Evolutionary conservation across 2,797 vertebrate species (phyloP), one percentile per base, ranked within the genome.

Genomic region (Coreius guichenoti): DNA sequence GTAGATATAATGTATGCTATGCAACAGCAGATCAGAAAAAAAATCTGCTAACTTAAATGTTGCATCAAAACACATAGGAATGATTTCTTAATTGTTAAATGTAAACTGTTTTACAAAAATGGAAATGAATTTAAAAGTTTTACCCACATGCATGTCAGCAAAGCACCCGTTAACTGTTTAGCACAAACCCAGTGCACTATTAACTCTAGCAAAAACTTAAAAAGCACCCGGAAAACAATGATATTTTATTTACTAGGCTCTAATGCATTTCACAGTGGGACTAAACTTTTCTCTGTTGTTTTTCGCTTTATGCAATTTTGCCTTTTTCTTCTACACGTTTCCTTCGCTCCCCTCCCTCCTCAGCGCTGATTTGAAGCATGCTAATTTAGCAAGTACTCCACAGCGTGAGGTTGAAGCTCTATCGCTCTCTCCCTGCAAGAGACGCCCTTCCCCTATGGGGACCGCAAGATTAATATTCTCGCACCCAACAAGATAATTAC

Each of bases 401-500:
- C 95, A 95, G 95, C 95, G 73, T 94, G 94, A 91, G 92, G 92
- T 92, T 93, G 92, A 93, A 92, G 92, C 93, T 94, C 92, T 93
- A 92, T 90, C 93, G 90, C 92, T 89, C 94, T 93, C 95, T 94
- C 89, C 92, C 83, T 89, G 91, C 92, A 93, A 94, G 92, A 92
- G 91, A 94, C 93, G 92, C 94, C 93, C 95, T 96, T 95, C 95
- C 96, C 96, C 94, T 94, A 95, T 95, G 95, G 96, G 95, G 94
- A 96, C 93, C 86, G 90, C 95, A 96, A 97, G 96, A 96, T 96
- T 97, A 97, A 98, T 98, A 98, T 97, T 96, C 96, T 96, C 93
- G 93, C 89, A 94, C 96, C 97, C 96, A 96, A 96, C 97, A 96
- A 96, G 95, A 96, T 97, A 97, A 98, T 98, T 98, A 98, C 97